A percentile compares a stretch with the other conserved stretches of the same genome.
phyloP scores from a whole-genome alignment of 2,113 vertebrate species.

The Rhegmatorhina hoffmannsi region DNA sequence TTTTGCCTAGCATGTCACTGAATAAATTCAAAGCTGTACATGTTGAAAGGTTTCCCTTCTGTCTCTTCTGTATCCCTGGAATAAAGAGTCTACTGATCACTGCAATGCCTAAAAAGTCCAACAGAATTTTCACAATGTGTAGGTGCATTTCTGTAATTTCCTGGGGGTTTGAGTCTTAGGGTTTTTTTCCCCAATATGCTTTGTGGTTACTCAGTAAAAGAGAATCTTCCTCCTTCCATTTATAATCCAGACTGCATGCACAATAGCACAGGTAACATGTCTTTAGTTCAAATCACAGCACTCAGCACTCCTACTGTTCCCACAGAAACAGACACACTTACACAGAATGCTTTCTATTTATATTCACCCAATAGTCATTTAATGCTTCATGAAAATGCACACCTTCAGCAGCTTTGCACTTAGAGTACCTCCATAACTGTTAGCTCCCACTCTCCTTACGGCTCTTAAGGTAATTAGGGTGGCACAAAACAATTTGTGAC shows the following conservation, averaged over 20 bases:
- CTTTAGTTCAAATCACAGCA: background rate
- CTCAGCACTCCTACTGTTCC: background rate
- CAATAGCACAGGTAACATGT: background rate
- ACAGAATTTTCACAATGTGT: background rate
- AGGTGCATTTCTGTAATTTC: background rate
- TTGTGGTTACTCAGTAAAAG: background rate
- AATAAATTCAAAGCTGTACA: background rate
- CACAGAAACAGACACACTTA: background rate
- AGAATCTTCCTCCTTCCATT: background rate
- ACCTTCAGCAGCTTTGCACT: background rate
- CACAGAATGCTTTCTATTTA: background rate
- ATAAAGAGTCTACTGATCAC: background rate
- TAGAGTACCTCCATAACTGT: background rate
- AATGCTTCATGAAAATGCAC: background rate
- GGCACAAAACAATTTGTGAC: background rate
- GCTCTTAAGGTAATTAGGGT: background rate
- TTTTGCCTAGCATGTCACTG: background rate
- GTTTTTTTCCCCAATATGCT: background rate
- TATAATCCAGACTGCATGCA: background rate
- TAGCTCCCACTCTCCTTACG: background rate
- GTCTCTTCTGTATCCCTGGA: background rate
- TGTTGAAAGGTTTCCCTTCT: background rate
- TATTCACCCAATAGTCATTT: background rate
- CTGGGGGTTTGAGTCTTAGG: rapidly evolving
- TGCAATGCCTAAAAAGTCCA: background rate